phyloP scores from a whole-genome alignment of 2,888 invertebrate species.

The Pristionchus japonicus region DNA sequence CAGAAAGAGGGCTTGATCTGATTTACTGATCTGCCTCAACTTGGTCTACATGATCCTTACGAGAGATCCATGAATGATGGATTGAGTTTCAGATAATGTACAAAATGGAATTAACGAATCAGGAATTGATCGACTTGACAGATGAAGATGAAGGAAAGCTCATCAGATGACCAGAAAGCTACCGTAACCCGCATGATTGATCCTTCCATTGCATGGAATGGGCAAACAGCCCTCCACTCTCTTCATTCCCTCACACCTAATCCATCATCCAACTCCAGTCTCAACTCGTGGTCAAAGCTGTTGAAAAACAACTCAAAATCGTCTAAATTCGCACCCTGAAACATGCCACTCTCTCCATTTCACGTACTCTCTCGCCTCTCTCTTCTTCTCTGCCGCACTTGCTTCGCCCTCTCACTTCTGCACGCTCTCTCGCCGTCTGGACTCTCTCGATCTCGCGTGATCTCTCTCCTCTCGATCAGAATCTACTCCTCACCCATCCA shows the following conservation, averaged over 20 bases:
- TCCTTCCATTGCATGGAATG: background rate
- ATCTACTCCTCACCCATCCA: slow-evolving; percentile 9
- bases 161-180: too few species aligned
- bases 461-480: background rate
- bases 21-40: background rate
- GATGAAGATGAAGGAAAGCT: too few species aligned
- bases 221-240: background rate
- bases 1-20: background rate
- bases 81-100: too few species aligned
- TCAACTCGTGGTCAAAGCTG: background rate
- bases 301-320: background rate
- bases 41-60: background rate
- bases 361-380: background rate
- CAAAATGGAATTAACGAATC: too few species aligned
- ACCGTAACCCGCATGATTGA: too few species aligned
- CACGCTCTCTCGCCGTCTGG: background rate
- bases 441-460: background rate
- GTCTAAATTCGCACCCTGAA: background rate
- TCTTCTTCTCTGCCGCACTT: slow-evolving; percentile 35
- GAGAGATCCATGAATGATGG: too few species aligned
- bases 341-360: background rate
- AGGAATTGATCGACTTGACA: too few species aligned
- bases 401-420: background rate
- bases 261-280: slow-evolving; percentile 2
- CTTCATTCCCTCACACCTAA: slow-evolving; percentile 9